Conservation (phyloP, 2,797 vertebrate species). For the Tragelaphus eurycerus region DNA sequence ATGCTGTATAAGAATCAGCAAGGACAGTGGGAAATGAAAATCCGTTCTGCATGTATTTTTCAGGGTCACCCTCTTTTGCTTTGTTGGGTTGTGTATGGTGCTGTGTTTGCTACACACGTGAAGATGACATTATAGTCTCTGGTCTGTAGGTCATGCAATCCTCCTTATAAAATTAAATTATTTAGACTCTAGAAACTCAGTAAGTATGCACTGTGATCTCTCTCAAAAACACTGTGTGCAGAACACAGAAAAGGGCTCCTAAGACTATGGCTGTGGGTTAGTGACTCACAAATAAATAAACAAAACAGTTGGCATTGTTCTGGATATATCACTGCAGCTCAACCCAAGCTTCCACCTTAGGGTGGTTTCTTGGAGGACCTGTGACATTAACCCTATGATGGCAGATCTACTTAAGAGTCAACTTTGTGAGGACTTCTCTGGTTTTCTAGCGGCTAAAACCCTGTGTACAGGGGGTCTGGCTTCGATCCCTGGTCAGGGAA, state of each 20-base stretch:
- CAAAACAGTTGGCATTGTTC: background rate
- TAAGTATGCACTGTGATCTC: conserved; percentile 43
- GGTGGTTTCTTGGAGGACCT: conserved; percentile 43
- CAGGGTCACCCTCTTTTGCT: background rate
- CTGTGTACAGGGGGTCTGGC: background rate
- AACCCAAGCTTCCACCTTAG: conserved; percentile 52
- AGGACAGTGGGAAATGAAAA: background rate
- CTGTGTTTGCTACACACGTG: background rate
- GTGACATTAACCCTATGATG: conserved; percentile 64
- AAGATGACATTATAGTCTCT: background rate
- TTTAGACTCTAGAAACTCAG: background rate
- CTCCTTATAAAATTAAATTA: conserved; percentile 44
- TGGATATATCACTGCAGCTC: background rate
- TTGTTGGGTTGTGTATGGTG: background rate
- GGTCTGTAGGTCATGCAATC: conserved; percentile 44
- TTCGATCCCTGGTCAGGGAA: background rate
- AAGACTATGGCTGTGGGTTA: conserved; percentile 23
- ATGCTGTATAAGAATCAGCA: background rate
- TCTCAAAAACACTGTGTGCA: conserved; percentile 54
- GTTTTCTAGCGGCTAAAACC: background rate
- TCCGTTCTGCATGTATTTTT: background rate
- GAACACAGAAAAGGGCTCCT: background rate
- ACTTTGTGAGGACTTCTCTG: background rate
- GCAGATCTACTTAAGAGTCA: conserved; percentile 60
- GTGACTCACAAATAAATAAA: conserved; percentile 45